Evolutionary conservation across 23 tunicate species (phyloP), one percentile per base, ranked within the genome.

Genomic region (Halocynthia aurantium): DNA sequence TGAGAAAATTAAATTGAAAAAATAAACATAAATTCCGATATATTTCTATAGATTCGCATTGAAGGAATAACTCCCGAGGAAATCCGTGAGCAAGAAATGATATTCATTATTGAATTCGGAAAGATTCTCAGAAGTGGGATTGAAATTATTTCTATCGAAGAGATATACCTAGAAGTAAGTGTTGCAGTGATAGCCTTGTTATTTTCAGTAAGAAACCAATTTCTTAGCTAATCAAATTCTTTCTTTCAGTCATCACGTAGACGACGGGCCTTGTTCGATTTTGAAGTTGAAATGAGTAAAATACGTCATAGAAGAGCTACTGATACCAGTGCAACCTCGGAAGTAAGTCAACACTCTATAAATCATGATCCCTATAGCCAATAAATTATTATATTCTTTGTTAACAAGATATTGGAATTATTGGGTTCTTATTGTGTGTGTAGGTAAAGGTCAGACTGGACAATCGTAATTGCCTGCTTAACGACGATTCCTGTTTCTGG

Each of bases 391-490:
- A 31, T 31, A 31, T 31, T 31, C 44, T 31, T 31, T 31, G 44
- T 31, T 31, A 31, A 31, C 44, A 31, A 31, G 44, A 31, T 31
- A 31, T 31, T 31, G 44, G 44, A 0, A 31, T 31, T 22, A 10
- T 55, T 55, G 5, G 49, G 2, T 55, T n/a, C 57, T 50, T 55
- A 75, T n/a, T 40, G 80, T 75, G 22, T 66, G 64, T 55, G n/a
- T 86, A 87, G 93, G 73, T 77, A 51, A 60, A 70, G 52, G 57
- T 87, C 0, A 13, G n/a, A 22, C 11, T 88, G 63, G 72, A 88
- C 84, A 88, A 79, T 77, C 82, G 77, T 63, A 81, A 83, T 75
- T 88, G 95, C 77, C n/a, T 64, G 7, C 62, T 71, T 58, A 55
- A 64, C 44, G 63, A 22, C 7, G 66, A 54, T 55, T 31, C 72